Base-by-base conservation (phyloP, 2,888 invertebrate genomes). In the Endotricha flammealis region DNA sequence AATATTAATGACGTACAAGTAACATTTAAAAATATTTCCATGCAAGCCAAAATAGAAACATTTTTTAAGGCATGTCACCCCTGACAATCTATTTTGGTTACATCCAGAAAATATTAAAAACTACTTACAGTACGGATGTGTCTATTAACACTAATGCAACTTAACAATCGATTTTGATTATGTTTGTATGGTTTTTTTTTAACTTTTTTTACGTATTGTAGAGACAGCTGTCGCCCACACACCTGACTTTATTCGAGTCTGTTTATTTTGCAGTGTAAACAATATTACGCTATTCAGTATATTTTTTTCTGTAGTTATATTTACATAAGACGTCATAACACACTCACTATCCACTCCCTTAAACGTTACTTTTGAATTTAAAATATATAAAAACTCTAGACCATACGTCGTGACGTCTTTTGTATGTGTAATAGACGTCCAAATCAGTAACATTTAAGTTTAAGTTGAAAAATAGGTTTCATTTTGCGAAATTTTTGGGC, bases 101-200 rank as follows among this genome's bases (percentile, higher is more conserved):
- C 77, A 72, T 79, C 77, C 79, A 71, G 62, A 79, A 79, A 82
- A 80, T 85, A 85, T 85, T 83, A 83, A 83, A 83, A 82, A 77
- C 64, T 73, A 78, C 79, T 85, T 80, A 82, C 59, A 44, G 46
- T 43, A 52, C 71, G 85, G 85, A 85, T 80, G 68, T 81, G 64
- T 85, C 83, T 67, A 80, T 85, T 83, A 83, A 76, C 83, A 64
- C 71, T 32, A 49, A 39, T 48, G 63, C 63, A 70, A 70, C 62
- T 67, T 56, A 48, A 38, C 63, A 64, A 77, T 78, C 68, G 66
- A 64, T 64, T 62, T 66, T 71, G 70, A 80, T 76, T 65, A 57
- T 59, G 57, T 59, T 67, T 63, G 63, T 35, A 25, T 11, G 62
- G 57, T 67, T 63, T 53, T 56, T 51, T 44, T 50, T 55, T 50